Evolutionary conservation across 1,140 invertebrate species (phyloP).

Genomic region (Drosophila repleta): DNA sequence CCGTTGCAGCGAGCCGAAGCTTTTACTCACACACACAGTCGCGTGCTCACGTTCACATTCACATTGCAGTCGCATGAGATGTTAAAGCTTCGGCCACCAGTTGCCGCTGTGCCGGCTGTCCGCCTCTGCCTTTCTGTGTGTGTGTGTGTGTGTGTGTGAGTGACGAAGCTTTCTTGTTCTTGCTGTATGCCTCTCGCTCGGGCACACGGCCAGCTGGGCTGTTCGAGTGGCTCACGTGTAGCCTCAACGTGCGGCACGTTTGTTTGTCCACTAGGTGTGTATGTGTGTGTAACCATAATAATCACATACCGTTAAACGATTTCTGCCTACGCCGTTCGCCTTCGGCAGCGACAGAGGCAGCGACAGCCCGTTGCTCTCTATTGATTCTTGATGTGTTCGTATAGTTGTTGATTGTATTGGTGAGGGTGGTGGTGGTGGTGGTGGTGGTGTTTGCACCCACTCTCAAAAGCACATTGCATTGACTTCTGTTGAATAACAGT

Average conservation of each 20-base stretch:
- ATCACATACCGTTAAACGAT: constrained; percentile 35
- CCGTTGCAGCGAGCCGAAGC: constrained; percentile 42
- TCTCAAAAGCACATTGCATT: constrained; percentile 7
- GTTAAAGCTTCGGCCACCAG: constrained; percentile 44
- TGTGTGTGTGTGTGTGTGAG: constrained; percentile 13
- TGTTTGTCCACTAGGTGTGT: constrained; percentile 39
- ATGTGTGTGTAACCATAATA: constrained; percentile 1
- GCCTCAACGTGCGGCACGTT: constrained; percentile 74
- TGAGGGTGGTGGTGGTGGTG: neutral
- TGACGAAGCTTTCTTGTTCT: constrained; percentile 9
- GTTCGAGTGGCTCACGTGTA: constrained; percentile 66
- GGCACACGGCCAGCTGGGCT: neutral
- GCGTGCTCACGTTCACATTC: constrained; percentile 29
- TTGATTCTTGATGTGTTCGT: constrained; percentile 32
- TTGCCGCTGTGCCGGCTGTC: constrained; percentile 22
- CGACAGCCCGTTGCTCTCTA: constrained; percentile 6
- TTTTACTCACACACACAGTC: constrained; percentile 28
- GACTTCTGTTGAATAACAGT: constrained; percentile 59
- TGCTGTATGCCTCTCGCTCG: constrained; percentile 18
- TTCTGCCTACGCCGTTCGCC: neutral
- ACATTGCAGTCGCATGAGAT: constrained; percentile 53
- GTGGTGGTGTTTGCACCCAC: constrained; percentile 4
- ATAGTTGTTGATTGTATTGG: neutral
- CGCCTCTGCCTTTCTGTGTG: too few species aligned
- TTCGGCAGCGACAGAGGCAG: neutral